A percentile compares a stretch with the other conserved stretches of the same genome.
Evolutionary conservation across 2,797 vertebrate species (phyloP).

Genomic region (Fistularia tabacaria): DNA sequence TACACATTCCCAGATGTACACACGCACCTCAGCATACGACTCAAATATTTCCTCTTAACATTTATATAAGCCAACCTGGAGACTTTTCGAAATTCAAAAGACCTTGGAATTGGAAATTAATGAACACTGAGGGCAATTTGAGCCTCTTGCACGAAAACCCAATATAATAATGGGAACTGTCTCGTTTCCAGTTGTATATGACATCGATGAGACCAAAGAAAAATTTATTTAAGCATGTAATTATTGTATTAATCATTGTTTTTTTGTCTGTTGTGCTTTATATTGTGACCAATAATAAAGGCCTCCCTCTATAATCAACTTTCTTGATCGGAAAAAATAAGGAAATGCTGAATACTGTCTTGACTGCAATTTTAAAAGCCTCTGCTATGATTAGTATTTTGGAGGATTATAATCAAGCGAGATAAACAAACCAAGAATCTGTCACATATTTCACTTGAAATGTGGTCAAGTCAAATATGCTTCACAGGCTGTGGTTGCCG

Average conservation of each 20-base stretch:
- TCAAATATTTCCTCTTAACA: slow-evolving; percentile 43
- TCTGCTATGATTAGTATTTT: slow-evolving; percentile 1
- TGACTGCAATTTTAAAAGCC: no score
- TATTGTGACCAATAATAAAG: slow-evolving; percentile 71
- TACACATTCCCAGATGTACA: slow-evolving; percentile 41
- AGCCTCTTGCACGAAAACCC: slow-evolving; percentile 44
- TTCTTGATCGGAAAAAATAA: slow-evolving; percentile 32
- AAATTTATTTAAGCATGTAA: slow-evolving; percentile 76
- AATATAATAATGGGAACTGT: slow-evolving; percentile 23
- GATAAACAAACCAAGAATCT: slow-evolving; percentile 10
- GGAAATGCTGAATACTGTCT: background rate
- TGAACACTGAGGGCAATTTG: slow-evolving; percentile 34
- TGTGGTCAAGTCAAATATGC: slow-evolving; percentile 6
- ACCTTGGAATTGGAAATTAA: slow-evolving; percentile 30
- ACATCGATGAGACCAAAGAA: slow-evolving; percentile 53
- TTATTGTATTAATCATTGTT: slow-evolving; percentile 65
- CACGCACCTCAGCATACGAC: slow-evolving; percentile 38
- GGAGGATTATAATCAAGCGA: background rate
- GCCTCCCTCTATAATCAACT: slow-evolving; percentile 45
- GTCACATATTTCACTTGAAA: no score
- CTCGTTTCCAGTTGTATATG: slow-evolving; percentile 47
- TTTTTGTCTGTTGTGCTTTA: slow-evolving; percentile 55
- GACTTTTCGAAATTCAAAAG: slow-evolving; percentile 30
- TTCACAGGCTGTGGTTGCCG: slow-evolving; percentile 24
- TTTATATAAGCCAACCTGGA: slow-evolving; percentile 44